Evolutionary conservation across 2,888 invertebrate genomes (phyloP), one percentile per base, ranked within the genome.

Genomic region (Xanthorhoe spadicearia): DNA sequence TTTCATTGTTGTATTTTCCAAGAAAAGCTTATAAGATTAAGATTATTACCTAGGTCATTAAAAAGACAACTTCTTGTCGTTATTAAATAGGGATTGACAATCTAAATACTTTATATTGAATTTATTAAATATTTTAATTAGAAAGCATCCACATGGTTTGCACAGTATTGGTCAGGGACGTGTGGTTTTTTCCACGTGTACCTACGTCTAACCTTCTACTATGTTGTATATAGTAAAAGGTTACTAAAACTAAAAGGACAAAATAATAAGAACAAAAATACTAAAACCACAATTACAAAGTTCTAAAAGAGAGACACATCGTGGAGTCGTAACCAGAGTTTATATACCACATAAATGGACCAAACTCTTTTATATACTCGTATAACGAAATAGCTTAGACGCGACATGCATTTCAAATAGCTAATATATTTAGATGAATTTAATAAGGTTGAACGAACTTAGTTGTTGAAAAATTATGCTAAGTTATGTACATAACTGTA

Each of bases 281-380:
- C 53, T n/a, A 46, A 32, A 61, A 52, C 15, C 28, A 61, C 43
- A 56, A 50, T 43, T 15, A 51, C 53, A 18, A 48, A 48, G 56
- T 62, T 51, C 6, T 28, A 23, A 23, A 23, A 23, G 23, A 13
- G 57, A n/a, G 57, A 35, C 57, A 5, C 52, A 57, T 54, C 17
- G 49, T 17, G 35, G 19, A 32, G 49, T 64, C 64, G 58, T 64
- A 64, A 64, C 49, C 28, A 23, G 15, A 49, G 58, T 64, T 64
- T 64, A 70, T 63, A 65, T 61, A 43, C 52, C 19, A 53, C 63
- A 60, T 67, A 67, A 67, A 56, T 48, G 35, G 3, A 48, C 32
- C 17, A 59, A 63, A 38, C 52, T 56, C 43, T 23, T 57, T 59
- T 48, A 56, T 49, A 52, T 48, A 48, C 32, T 7, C 32, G 7